A percentile compares a stretch with the other conserved stretches of the same genome.
Evolutionary conservation across 1,140 invertebrate species (phyloP).

Genomic region (Sitodiplosis mosellana): DNA sequence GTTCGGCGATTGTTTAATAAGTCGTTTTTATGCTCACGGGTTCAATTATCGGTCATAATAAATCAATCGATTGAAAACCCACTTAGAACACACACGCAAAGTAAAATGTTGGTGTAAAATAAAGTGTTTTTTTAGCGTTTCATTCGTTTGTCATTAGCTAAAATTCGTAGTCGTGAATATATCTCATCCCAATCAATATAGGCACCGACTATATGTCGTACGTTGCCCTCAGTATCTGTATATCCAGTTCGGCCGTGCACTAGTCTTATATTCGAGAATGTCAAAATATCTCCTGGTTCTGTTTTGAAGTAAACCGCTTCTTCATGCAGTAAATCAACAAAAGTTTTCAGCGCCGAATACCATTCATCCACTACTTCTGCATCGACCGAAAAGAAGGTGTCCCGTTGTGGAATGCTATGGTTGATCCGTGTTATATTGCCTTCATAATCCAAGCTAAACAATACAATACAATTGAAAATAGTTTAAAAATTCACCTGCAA

Average conservation of each 20-base stretch:
- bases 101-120: no score
- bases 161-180: slow-evolving; percentile 35
- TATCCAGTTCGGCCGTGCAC: slow-evolving; percentile 45
- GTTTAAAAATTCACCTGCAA: no score
- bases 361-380: slow-evolving; percentile 36
- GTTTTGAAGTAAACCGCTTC: slow-evolving; percentile 40
- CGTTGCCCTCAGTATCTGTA: slow-evolving; percentile 31
- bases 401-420: slow-evolving; percentile 44
- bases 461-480: no score
- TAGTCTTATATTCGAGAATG: slow-evolving; percentile 47
- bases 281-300: slow-evolving; percentile 33
- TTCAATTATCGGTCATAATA: no score
- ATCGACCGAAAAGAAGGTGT: slow-evolving; percentile 37
- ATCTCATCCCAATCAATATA: slow-evolving; percentile 58
- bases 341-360: slow-evolving; percentile 37
- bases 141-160: slow-evolving; percentile 3
- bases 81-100: no score
- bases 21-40: no score
- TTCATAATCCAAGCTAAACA: slow-evolving; percentile 29
- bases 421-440: slow-evolving; percentile 36
- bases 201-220: slow-evolving; percentile 43
- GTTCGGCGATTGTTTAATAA: no score
- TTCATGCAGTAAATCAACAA: slow-evolving; percentile 28
- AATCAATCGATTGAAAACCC: no score
- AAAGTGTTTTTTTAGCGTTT: no score